Evolutionary conservation across 2,888 invertebrate species (phyloP), one percentile per base, ranked within the genome.

Genomic region (Andrena chrysosceles): DNA sequence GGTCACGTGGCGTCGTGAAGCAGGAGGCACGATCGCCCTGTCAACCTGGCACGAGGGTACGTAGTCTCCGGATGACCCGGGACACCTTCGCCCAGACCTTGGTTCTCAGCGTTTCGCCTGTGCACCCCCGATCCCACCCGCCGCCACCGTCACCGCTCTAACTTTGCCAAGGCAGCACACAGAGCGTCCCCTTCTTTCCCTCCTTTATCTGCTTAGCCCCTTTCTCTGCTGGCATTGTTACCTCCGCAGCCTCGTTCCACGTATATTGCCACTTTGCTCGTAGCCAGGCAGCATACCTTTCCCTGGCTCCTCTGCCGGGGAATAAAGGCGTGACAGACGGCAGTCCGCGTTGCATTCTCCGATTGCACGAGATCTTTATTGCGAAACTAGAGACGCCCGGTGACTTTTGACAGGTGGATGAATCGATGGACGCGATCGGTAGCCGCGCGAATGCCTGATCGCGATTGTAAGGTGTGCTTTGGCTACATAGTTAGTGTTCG

Each of bases 1-100:
- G 16, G 97, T 98, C 85, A 97, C 96, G 75, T 99, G 99, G 99
- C 95, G 97, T 85, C 95, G 97, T 54, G 98, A 98, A 93, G 72
- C 85, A 48, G 95, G 90, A 20, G 94, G 95, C 35, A 95, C 95
- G 77, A 96, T 96, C 89, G 95, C 94, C 79, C 94, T 95, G 42
- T 91, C 93, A 48, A 92, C 88, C 81, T 90, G 89, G 88, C 91
- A 91, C 69, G 92, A 93, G 90, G 92, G 93, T 93, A 89, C 69
- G 89, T 88, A 68, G 13, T 10, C 42, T 33, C 33, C 2, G 2
- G 10, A 59, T 66, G n/a, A 31, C 56, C 7, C 6, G 5, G n/a
- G 56, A 70, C 33, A 69, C 42, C 42, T 71, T 20, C 16, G n/a
- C 26, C 13, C 42, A 7, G 8, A n/a, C 23, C 56, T 48, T 31